Evolutionary conservation across 2,888 invertebrate species (phyloP).

Genomic region (Chymomyza fuscimana): DNA sequence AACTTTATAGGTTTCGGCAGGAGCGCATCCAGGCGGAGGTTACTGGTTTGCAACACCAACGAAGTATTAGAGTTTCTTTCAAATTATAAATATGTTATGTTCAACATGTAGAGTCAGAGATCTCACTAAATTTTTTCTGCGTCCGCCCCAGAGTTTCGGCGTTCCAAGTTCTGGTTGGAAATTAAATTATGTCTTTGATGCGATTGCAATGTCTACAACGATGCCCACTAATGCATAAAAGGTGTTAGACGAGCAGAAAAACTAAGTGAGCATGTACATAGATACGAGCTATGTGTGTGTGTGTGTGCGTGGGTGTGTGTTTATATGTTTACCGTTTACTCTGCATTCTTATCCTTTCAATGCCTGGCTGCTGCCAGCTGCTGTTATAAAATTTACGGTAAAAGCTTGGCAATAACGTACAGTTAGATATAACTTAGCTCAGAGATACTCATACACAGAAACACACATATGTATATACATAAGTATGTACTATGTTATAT

Average conservation of each 20-base stretch:
- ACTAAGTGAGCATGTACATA: too few species aligned
- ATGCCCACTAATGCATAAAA: background rate
- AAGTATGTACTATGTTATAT: background rate
- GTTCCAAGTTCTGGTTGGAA: constrained; percentile 6
- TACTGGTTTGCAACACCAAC: too few species aligned
- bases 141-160: background rate
- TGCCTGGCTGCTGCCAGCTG: constrained; percentile 16
- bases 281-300: too few species aligned
- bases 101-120: too few species aligned
- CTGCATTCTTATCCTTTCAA: constrained; percentile 9
- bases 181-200: constrained; percentile 5
- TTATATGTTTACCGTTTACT: background rate
- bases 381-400: constrained; percentile 22
- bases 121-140: too few species aligned
- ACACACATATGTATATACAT: background rate
- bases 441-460: background rate
- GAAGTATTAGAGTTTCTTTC: too few species aligned
- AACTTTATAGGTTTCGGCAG: background rate
- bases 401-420: constrained; percentile 11
- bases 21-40: too few species aligned
- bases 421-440: constrained; percentile 9
- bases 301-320: background rate
- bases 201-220: background rate
- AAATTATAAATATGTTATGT: too few species aligned
- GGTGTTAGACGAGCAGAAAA: too few species aligned